phyloP scores from a whole-genome alignment of 2,113 vertebrate species.

The Gorsachius goisagi region DNA sequence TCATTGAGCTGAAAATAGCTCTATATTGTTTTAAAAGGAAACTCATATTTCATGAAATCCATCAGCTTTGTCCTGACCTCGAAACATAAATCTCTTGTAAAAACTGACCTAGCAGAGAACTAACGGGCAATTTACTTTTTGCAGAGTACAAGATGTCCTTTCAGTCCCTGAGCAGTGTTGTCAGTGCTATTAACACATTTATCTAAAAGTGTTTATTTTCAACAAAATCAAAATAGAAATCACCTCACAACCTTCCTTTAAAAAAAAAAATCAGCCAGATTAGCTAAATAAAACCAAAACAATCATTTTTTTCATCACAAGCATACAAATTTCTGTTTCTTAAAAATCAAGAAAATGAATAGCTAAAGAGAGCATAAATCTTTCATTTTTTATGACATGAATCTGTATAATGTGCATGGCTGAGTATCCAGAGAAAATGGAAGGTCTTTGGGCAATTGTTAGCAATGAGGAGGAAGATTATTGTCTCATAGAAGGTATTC shows the following conservation, averaged over 20 bases:
- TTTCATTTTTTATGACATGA: neutral
- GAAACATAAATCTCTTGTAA: constrained; percentile 14
- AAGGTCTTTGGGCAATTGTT: neutral
- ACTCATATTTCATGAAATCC: constrained; percentile 20
- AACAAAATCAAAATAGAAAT: neutral
- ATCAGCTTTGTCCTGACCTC: constrained; percentile 24
- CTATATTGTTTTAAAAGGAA: constrained; percentile 43
- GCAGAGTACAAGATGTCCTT: neutral
- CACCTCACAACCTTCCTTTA: neutral
- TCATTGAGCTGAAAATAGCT: constrained; percentile 40
- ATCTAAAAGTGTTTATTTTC: neutral
- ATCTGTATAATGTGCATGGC: neutral
- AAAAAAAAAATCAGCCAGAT: neutral
- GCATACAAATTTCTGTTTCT: neutral
- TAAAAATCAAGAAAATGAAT: neutral
- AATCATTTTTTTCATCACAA: neutral
- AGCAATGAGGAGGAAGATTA: neutral
- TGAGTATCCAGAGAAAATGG: neutral
- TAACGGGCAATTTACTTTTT: neutral
- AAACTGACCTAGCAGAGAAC: neutral
- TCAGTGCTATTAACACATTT: neutral
- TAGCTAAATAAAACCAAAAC: neutral
- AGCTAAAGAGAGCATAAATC: neutral
- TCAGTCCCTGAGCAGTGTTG: neutral
- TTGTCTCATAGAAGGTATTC: neutral